A percentile compares a stretch with the other conserved stretches of the same genome.
Evolutionary conservation across 2,797 vertebrate genomes (phyloP).

Genomic region (Pelochelys cantorii): DNA sequence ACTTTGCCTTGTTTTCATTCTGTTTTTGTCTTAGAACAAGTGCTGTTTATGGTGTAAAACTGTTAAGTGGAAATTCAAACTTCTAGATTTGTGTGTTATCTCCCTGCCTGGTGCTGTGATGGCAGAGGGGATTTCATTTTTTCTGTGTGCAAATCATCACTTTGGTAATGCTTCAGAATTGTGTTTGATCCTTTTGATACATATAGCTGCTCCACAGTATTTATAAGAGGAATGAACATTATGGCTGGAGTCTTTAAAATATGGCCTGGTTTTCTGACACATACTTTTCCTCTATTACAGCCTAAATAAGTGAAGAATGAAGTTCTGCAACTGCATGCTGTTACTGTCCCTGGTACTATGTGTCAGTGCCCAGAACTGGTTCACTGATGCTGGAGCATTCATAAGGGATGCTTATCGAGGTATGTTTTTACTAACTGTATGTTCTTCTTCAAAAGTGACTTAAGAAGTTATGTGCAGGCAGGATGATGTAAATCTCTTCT

Average conservation of each 20-base stretch:
- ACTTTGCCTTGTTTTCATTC: neutral
- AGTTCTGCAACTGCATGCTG: neutral
- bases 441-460: neutral
- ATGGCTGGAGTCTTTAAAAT: neutral
- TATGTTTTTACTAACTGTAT: neutral
- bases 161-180: accelerated
- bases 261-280: neutral
- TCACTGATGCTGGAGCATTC: neutral
- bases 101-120: neutral
- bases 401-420: neutral
- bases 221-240: neutral
- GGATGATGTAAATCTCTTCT: neutral
- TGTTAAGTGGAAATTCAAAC: neutral
- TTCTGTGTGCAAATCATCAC: neutral
- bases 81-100: neutral
- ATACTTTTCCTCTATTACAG: neutral
- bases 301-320: conserved; percentile 50
- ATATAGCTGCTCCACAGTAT: neutral
- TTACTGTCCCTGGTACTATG: conserved; percentile 38
- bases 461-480: neutral
- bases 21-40: neutral
- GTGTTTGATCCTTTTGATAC: too few relatives aligned
- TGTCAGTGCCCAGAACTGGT: neutral
- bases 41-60: neutral
- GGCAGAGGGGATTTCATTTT: neutral